Conservation (phyloP, 2,113 vertebrate species). For the Irena cyanogastra region DNA sequence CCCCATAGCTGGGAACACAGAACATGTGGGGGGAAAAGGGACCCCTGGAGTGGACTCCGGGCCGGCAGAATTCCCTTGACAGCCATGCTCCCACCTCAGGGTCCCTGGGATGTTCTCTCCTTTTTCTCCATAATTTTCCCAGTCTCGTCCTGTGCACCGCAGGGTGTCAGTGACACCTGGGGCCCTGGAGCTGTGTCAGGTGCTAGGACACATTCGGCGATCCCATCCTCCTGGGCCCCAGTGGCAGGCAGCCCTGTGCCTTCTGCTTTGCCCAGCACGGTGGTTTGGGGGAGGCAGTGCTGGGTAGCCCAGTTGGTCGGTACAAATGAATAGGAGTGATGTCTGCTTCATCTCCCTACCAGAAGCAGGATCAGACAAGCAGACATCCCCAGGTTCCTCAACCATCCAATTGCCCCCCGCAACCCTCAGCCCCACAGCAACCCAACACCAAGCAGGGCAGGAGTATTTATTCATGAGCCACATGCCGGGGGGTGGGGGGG, state of each 20-base stretch:
- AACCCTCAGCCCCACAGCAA: background rate
- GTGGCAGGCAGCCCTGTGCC: background rate
- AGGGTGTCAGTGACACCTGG: rapidly evolving
- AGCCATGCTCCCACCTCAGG: background rate
- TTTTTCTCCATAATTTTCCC: background rate
- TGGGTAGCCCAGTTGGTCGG: background rate
- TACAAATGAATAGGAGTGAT: background rate
- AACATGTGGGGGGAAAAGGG: background rate
- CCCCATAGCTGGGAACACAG: background rate
- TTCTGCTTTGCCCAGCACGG: background rate
- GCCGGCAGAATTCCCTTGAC: background rate
- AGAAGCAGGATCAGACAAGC: background rate
- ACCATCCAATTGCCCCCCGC: too few relatives aligned
- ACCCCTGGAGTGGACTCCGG: background rate
- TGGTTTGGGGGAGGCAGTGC: background rate
- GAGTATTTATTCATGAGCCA: background rate
- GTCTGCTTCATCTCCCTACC: background rate
- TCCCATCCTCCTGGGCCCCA: background rate
- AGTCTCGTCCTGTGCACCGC: background rate
- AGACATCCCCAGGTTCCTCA: background rate
- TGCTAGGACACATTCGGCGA: background rate
- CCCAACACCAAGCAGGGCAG: background rate
- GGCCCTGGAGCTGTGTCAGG: background rate
- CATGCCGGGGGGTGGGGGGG: background rate
- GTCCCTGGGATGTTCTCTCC: background rate